Evolutionary conservation across 2,888 invertebrate genomes (phyloP), one percentile per base, ranked within the genome.

Genomic region (Drosophila anceps): DNA sequence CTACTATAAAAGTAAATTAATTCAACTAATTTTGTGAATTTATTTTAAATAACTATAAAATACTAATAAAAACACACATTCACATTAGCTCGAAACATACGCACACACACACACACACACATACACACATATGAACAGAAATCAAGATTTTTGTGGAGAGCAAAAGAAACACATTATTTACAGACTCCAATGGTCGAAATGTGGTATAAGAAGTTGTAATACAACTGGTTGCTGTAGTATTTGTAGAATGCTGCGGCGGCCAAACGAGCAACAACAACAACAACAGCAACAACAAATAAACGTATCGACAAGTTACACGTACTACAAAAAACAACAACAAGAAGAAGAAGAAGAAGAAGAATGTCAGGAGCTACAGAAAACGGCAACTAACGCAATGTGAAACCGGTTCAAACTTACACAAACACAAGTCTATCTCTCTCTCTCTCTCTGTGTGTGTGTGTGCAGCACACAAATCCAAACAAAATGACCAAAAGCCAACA

Each of bases 211-310:
- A 84, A 88, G 90, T 90, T 84, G 84, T 84, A 90, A 65, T 85
- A 84, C 88, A 90, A 85, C 90, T 85, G 69, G 58, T 79, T 85
- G 73, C 72, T 69, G 82, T 84, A 84, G 88, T 84, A 90, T 90
- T 84, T 88, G 82, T 90, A 90, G 80, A 90, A 88, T 88, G 87
- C 58, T 59, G 73, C 41, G 72, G 50, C 44, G 29, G 50, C 13
- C 80, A 58, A 69, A 63, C 59, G 60, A 81, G 35, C 44, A 68
- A 61, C 60, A 68, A 41, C 66, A 77, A 57, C 69, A 72, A 74
- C 29, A 62, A 48, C 53, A 58, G 31, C 46, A 69, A 51, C 72
- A 77, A 63, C 70, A 77, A 82, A 65, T 51, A 63, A 62, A 71
- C 81, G 43, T 63, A 77, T 77, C 77, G 88, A 68, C 78, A 79